Evolutionary conservation across 2,888 invertebrate genomes (phyloP).

Genomic region (Cataglyphis livida): DNA sequence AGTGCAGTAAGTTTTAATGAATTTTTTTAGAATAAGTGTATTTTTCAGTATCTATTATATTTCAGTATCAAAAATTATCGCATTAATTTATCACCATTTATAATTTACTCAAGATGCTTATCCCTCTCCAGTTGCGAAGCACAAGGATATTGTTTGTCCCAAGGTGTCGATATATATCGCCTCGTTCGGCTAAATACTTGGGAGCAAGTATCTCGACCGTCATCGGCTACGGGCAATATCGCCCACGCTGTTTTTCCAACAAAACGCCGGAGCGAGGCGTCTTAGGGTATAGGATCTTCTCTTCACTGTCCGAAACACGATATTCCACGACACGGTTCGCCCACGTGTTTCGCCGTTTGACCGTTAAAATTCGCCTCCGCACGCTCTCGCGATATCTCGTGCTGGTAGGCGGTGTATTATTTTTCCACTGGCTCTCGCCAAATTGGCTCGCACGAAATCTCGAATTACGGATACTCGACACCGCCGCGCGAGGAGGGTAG

Average conservation of each 20-base stretch:
- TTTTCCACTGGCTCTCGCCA: constrained; percentile 78
- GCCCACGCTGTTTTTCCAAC: constrained; percentile 51
- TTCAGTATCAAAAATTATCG: neutral
- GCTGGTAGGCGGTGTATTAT: constrained; percentile 79
- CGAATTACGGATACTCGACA: constrained; percentile 82
- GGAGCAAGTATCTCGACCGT: constrained; percentile 33
- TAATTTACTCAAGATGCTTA: neutral
- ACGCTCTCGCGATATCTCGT: constrained; percentile 68
- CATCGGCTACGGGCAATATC: constrained; percentile 31
- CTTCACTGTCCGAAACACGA: constrained; percentile 70
- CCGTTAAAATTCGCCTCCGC: constrained; percentile 74
- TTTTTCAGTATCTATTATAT: neutral
- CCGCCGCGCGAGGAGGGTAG: constrained; percentile 63
- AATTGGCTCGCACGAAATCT: constrained; percentile 83
- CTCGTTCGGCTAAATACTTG: constrained; percentile 37
- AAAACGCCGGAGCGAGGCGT: constrained; percentile 64
- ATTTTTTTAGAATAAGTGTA: neutral
- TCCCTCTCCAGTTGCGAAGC: neutral
- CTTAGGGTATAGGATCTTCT: constrained; percentile 68
- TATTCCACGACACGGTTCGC: constrained; percentile 67
- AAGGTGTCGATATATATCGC: constrained; percentile 43
- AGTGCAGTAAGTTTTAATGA: neutral
- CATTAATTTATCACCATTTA: neutral
- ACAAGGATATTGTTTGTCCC: constrained; percentile 35
- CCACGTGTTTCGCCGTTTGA: constrained; percentile 74